Evolutionary conservation across 2,113 vertebrate species (phyloP), one percentile per base, ranked within the genome.

Genomic region (Gymnocephalus cernua): DNA sequence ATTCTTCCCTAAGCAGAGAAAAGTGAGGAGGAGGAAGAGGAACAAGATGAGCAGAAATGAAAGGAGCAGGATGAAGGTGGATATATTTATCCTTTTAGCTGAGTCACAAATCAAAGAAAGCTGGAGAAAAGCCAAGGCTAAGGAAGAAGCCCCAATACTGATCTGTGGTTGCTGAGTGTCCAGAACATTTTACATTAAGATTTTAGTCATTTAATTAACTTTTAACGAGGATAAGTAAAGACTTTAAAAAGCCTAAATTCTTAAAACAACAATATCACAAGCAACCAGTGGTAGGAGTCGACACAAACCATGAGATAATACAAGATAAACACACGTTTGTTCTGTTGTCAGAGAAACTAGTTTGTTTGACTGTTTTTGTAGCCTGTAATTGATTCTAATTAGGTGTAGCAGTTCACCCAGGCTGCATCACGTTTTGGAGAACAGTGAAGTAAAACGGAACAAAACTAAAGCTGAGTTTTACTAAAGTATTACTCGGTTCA

Each of bases 61-160:
- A 81, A 79, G 23, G n/a, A 69, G 62, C 18, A 0, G 68, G 58
- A 80, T 57, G 47, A 80, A 82, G 72, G 65, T 86, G 78, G 75
- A 21, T 83, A 77, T 80, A 78, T 87, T 78, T 80, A 84, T 87
- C 25, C 62, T 86, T 86, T 86, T 62, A 47, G 77, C 70, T 85
- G 71, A 86, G 82, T 88, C 77, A 88, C 59, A 87, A 77, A 80
- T 74, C 50, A 81, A 77, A 85, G 72, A 61, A n/a, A 74, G 45
- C 19, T 70, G 25, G 38, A 75, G 47, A 32, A 47, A 74, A 80
- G 58, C 83, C 16, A 51, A 59, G 2, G 19, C 45, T 57, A 65
- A 54, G 57, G 35, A 38, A 57, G 51, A 65, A 32, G 32, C 58
- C 18, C 53, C 51, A 13, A 13, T 41, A 25, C 45, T 45, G 9